Evolutionary conservation across 2,888 invertebrate genomes (phyloP).

Genomic region (Colostygia pectinataria): DNA sequence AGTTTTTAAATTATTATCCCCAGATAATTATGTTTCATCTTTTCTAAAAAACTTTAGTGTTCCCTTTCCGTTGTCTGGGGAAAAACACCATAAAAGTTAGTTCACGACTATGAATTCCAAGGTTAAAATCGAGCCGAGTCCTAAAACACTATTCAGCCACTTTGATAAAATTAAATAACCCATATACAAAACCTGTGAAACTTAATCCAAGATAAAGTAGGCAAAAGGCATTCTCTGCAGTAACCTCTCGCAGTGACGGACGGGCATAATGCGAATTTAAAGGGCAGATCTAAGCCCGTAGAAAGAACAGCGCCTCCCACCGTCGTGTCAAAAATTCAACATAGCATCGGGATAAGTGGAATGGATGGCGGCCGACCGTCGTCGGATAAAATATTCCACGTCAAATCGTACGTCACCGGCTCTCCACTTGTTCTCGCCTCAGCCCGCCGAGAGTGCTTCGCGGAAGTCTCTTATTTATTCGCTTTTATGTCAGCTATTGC

Average conservation of each 20-base stretch:
- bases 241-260: constrained; percentile 48
- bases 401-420: constrained; percentile 81
- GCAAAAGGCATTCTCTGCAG: constrained; percentile 26
- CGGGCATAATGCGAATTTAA: constrained; percentile 71
- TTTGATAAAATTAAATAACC: too few relatives aligned
- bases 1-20: too few relatives aligned
- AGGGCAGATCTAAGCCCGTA: constrained; percentile 70
- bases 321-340: constrained; percentile 81
- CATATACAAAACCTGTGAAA: neutral
- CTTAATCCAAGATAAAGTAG: constrained; percentile 24
- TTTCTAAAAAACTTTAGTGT: too few relatives aligned
- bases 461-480: constrained; percentile 80
- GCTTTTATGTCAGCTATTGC: constrained; percentile 70
- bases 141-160: too few relatives aligned
- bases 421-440: constrained; percentile 67
- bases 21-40: too few relatives aligned
- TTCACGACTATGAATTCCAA: too few relatives aligned
- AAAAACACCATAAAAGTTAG: too few relatives aligned
- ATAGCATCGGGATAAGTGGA: constrained; percentile 79
- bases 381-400: constrained; percentile 79
- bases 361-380: constrained; percentile 71
- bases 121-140: too few relatives aligned
- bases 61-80: too few relatives aligned
- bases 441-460: constrained; percentile 65
- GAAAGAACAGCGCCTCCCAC: constrained; percentile 68